Evolutionary conservation across 1,140 invertebrate species (phyloP), one percentile per base, ranked within the genome.

Genomic region (Thaumetopoea pityocampa): DNA sequence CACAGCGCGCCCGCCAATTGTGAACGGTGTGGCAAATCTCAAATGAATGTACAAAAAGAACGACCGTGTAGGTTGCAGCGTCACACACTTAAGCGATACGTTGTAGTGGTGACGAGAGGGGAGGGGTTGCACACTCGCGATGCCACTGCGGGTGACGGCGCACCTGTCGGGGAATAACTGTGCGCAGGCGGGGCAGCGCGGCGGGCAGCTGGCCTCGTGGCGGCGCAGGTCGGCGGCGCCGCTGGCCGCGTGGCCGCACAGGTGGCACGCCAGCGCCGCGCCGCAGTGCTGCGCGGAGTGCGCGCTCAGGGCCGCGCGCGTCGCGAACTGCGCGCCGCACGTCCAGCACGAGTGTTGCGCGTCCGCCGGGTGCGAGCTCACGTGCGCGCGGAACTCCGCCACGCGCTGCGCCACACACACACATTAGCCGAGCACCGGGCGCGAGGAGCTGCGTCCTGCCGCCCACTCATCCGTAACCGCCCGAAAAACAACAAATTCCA

Each of bases 271-370:
- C 14, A 18, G 44, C 70, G 67, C 4, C 10, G 4, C 34, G 33
- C 29, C 9, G 49, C 26, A 35, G 40, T 76, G 67, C 2, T 11
- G 2, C n/a, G 27, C 27, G 6, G 43, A 24, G 47, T 78, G 76
- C 3, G 56, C 61, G 4, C 40, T 46, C 16, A 72, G 47, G 0
- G 71, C 66, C 0, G 32, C 59, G 5, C 50, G 54, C 5, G 54
- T 22, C 0, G 50, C 24, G 54, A 78, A 78, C 65, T 77, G 71
- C 3, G 73, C 69, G 24, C 78, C 78, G 33, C 78, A 83, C 5
- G 69, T 70, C 78, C 78, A 83, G 62, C 78, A 82, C 4, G 63
- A 72, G 50, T 80, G 76, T 10, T 53, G 45, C 8, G 69, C 54
- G 20, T 51, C 65, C 1, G 48, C 41, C 0, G 65, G 55, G 42